phyloP scores from a whole-genome alignment of 2,797 vertebrate genomes.

The Platyrinchus mystaceus region DNA sequence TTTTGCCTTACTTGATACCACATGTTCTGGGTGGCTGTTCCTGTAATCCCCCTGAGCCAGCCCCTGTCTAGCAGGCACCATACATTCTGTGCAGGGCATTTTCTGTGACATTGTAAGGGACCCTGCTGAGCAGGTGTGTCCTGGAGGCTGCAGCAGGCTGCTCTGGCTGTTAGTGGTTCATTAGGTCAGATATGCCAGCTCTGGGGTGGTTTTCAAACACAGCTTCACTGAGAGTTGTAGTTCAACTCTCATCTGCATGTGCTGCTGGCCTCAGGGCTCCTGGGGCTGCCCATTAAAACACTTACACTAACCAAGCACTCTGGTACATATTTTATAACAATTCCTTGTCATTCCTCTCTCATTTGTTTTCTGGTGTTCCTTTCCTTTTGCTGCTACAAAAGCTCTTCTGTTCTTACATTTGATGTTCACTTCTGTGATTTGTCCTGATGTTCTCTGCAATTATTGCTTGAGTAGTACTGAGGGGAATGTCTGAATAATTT shows the following conservation, averaged over 20 bases:
- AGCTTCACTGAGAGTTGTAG: not conserved
- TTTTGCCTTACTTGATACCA: not conserved
- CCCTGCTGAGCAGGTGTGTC: not conserved
- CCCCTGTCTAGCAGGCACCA: not conserved
- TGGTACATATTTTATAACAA: not conserved
- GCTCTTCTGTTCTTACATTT: not conserved
- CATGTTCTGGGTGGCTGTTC: not conserved
- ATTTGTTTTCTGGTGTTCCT: constrained; percentile 8
- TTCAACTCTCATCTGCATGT: rapidly evolving
- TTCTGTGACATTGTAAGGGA: not conserved
- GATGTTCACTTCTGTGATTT: not conserved
- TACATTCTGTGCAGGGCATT: not conserved
- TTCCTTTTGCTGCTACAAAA: not conserved
- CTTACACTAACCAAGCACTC: not conserved
- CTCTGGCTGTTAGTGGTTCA: not conserved
- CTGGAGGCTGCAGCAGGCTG: not conserved
- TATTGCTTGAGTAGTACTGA: not conserved
- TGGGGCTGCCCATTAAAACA: not conserved
- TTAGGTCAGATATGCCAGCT: not conserved
- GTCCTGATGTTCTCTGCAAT: not conserved
- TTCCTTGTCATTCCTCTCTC: not conserved
- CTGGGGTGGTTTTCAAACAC: not conserved
- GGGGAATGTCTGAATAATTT: not conserved
- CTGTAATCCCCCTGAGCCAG: not conserved
- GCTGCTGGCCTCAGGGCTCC: not conserved